Percentiles rank a stretch among this genome's conserved stretches.
Conservation (phyloP, 2,797 vertebrate species). For the Catharus ustulatus region DNA sequence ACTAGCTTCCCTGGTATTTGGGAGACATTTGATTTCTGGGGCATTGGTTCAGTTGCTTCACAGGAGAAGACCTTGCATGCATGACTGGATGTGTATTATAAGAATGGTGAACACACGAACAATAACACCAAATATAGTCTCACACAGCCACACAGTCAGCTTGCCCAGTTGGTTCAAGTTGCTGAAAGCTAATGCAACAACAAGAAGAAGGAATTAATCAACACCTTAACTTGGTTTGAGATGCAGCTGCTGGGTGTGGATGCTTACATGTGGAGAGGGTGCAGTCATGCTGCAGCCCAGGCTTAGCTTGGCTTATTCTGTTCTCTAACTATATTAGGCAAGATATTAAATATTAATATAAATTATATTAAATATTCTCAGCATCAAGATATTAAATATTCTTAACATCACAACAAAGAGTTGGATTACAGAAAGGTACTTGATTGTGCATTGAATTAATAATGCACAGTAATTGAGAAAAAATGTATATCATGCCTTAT, state of each 20-base stretch:
- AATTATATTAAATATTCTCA: no score
- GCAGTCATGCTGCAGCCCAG: accelerated
- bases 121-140: neutral
- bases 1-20: neutral
- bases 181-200: neutral
- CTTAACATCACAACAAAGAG: neutral
- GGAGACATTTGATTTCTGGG: neutral
- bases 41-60: accelerated
- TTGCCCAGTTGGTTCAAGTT: neutral
- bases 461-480: neutral
- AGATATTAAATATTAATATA: no score
- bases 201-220: neutral
- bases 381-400: neutral
- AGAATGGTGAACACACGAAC: neutral
- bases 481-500: neutral
- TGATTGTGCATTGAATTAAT: neutral
- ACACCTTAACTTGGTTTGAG: neutral
- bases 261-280: neutral
- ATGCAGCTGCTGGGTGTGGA: neutral
- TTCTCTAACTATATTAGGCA: neutral
- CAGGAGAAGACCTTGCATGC: neutral
- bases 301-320: neutral
- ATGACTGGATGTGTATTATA: neutral
- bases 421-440: neutral
- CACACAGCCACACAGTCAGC: neutral